Base-by-base conservation (phyloP, 2,797 vertebrate genomes). In the Neosilurus mollespiculum region DNA sequence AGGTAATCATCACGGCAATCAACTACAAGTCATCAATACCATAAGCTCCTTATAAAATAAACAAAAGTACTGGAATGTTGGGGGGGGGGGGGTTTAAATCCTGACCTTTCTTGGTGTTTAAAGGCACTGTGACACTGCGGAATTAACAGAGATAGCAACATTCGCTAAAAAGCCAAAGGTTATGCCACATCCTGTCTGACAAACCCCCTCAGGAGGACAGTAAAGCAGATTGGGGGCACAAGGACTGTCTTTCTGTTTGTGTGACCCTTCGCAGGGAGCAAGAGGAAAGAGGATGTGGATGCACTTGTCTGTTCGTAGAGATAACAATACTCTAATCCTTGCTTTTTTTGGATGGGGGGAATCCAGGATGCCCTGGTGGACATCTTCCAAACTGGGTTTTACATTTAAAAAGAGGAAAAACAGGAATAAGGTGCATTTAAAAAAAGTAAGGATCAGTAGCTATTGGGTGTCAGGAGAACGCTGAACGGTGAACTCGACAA, bases 201-300 rank as follows among this genome's bases (percentile, higher is more conserved):
- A 61, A 72, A 72, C 76, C 86, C 89, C 90, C 4, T 84, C 87
- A 87, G 26, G 87, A 88, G 90, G 82, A 87, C 88, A 58, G 66
- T 88, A 83, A 84, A 87, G 80, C 88, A 80, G 88, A 87, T 86
- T 75, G 85, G 87, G 92, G 89, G 87, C 90, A 91, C 88, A 89
- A 87, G 86, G 83, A 89, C 92, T 90, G 90, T 90, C 89, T 89
- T 89, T 85, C 87, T 93, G 93, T 94, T 94, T 93, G 89, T 88
- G 78, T 91, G 93, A 94, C 94, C 94, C 91, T 89, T 93, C 81
- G 91, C 92, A 91, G 89, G 91, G 84, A 91, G 85, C 85, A 2
- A 89, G 88, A 93, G 93, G 94, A 95, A 95, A 94, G 91, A 94
- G 94, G 93, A 94, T 90, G 83, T 85, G 70, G 24, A 90, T 79